phyloP scores from a whole-genome alignment of 2,797 vertebrate species.

The Rhynchonycteris naso region DNA sequence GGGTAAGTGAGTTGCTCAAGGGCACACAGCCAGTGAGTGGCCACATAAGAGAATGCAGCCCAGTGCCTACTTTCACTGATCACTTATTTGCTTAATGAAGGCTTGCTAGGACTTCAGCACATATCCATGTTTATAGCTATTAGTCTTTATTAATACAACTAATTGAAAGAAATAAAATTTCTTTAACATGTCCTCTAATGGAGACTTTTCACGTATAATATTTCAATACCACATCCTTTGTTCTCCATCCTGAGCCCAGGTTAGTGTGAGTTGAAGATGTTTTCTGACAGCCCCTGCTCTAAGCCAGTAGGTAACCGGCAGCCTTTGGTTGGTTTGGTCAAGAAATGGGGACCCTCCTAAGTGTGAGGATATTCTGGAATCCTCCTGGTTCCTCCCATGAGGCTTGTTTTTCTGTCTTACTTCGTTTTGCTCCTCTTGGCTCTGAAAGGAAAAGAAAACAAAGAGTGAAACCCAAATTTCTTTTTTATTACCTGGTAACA shows the following conservation, averaged over 20 bases:
- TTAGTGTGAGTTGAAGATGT: not conserved
- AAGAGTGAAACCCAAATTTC: constrained; percentile 25
- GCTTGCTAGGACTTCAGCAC: not conserved
- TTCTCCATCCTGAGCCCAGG: too few relatives aligned
- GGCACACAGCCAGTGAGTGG: not conserved
- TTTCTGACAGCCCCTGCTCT: not conserved
- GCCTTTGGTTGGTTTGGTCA: not conserved
- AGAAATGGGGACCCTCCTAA: not conserved
- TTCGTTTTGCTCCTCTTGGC: not conserved
- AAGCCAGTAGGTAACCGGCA: not conserved
- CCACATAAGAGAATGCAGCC: not conserved
- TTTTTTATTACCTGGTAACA: not conserved
- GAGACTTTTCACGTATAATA: not conserved
- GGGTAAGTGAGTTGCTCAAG: not conserved
- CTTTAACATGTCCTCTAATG: not conserved
- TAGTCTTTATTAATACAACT: constrained; percentile 48
- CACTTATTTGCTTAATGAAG: not conserved
- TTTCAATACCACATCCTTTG: not conserved
- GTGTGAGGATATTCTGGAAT: not conserved
- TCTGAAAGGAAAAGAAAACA: not conserved
- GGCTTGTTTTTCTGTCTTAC: not conserved
- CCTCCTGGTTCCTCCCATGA: not conserved
- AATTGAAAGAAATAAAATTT: constrained; percentile 32
- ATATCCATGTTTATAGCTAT: constrained; percentile 1
- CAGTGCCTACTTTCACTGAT: not conserved